Percentiles rank a stretch among this genome's conserved stretches.
phyloP scores from a whole-genome alignment of 1,140 invertebrate species.

The Macrobrachium nipponense region DNA sequence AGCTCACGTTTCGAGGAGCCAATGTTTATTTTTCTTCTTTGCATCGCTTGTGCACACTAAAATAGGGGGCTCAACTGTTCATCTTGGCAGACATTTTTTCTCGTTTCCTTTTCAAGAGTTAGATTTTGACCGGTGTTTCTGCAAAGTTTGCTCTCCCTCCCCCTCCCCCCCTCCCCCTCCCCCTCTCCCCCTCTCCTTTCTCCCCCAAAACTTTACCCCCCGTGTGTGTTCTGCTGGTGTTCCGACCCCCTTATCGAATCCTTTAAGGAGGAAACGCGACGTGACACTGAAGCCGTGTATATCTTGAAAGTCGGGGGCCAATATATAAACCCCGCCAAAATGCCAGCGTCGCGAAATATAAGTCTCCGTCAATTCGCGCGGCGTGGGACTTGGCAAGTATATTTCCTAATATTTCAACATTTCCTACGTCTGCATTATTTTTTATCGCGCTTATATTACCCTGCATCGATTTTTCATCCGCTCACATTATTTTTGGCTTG shows the following conservation, averaged over 20 bases:
- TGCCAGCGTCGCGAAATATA: constrained; percentile 26
- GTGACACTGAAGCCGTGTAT: too few species aligned
- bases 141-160: background rate
- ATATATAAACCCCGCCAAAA: constrained; percentile 42
- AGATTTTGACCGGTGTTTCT: background rate
- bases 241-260: background rate
- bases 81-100: constrained; percentile 6
- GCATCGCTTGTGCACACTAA: constrained; percentile 46
- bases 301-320: background rate
- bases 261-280: background rate
- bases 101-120: background rate
- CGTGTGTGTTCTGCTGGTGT: background rate
- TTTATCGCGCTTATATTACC: constrained; percentile 58
- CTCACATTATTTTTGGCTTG: constrained; percentile 55
- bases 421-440: constrained; percentile 58
- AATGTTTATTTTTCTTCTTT: constrained; percentile 54
- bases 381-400: constrained; percentile 52
- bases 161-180: background rate
- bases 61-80: constrained; percentile 40
- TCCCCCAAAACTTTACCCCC: too few species aligned
- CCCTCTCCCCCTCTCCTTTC: too few species aligned
- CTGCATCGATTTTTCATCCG: constrained; percentile 55
- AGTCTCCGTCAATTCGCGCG: constrained; percentile 28
- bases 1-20: constrained; percentile 48
- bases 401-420: constrained; percentile 59